Base-by-base conservation (phyloP, 2,888 invertebrate genomes). In the Nematopogon swammerdamellus region DNA sequence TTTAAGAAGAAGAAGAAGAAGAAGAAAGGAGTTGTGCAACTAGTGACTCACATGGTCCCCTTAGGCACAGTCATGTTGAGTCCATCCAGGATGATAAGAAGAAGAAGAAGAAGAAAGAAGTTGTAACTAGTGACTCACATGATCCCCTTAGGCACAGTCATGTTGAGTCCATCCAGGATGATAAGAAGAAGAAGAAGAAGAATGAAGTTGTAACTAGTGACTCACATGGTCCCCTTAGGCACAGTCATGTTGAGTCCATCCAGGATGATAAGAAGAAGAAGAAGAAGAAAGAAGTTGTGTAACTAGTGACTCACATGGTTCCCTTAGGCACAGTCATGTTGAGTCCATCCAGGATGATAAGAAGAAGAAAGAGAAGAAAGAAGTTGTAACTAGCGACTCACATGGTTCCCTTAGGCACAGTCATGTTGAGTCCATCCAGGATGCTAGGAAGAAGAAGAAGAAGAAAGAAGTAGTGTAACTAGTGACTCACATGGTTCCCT, bases 281-380 rank as follows among this genome's bases (percentile, higher is more conserved):
- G n/a, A n/a, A n/a, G n/a, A n/a, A n/a, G n/a, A n/a, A n/a, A n/a
- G n/a, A n/a, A n/a, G n/a, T n/a, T n/a, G n/a, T n/a, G n/a, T n/a
- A n/a, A n/a, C n/a, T n/a, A n/a, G n/a, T n/a, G n/a, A 85, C 89
- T 87, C 77, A 92, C 92, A 93, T 93, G 46, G 88, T 77, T 48
- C 94, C 94, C 65, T 93, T 92, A 18, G 93, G 89, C 44, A 96
- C 95, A 17, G 93, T 94, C 91, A 96, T 92, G 63, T 92, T 92
- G 49, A 96, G 82, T 19, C 91, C 91, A 64, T 93, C 92, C 49
- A 96, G 80, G 36, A 95, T 90, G 29, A 92, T 82, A 25, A 25
- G 25, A 25, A 25, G 25, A 6, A 6, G 4, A 6, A 25, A 25
- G n/a, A n/a, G 25, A 25, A 25, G 25, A 25, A 4, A 25, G 25